Evolutionary conservation across 1,140 invertebrate species (phyloP).

Genomic region (Listronotus bonariensis): DNA sequence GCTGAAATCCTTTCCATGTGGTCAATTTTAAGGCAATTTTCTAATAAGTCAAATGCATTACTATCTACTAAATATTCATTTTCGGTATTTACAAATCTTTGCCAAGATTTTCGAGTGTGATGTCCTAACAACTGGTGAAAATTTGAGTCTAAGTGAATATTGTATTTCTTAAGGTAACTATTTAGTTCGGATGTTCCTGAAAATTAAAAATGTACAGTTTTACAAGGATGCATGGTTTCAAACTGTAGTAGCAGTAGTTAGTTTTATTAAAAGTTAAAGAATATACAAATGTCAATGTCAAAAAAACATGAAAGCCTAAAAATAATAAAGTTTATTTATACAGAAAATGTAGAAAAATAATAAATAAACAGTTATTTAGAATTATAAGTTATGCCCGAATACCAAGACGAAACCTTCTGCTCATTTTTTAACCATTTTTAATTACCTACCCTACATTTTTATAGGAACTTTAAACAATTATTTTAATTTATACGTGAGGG

Average conservation of each 20-base stretch:
- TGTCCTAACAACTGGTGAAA: slow-evolving; percentile 97
- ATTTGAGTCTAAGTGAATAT: slow-evolving; percentile 95
- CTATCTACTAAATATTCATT: slow-evolving; percentile 98
- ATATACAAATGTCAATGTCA: background rate
- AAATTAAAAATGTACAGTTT: slow-evolving; percentile 3
- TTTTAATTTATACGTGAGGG: no score
- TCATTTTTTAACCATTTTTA: no score
- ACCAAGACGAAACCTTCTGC: no score
- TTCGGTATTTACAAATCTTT: slow-evolving; percentile 97
- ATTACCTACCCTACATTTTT: no score
- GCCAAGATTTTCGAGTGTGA: slow-evolving; percentile 98
- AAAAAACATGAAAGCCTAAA: no score
- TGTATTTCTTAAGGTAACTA: slow-evolving; percentile 98
- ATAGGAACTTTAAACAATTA: no score
- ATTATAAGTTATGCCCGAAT: no score
- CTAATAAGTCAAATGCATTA: slow-evolving; percentile 97
- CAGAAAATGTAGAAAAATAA: no score
- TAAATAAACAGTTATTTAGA: no score
- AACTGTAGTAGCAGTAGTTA: no score
- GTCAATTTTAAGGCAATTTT: slow-evolving; percentile 97
- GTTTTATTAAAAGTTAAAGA: no score
- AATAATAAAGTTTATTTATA: no score
- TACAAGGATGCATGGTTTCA: background rate
- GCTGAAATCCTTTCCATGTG: slow-evolving; percentile 98
- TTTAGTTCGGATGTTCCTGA: slow-evolving; percentile 89